Base-by-base conservation (phyloP, 2,113 vertebrate genomes). In the Periophthalmus modestus region DNA sequence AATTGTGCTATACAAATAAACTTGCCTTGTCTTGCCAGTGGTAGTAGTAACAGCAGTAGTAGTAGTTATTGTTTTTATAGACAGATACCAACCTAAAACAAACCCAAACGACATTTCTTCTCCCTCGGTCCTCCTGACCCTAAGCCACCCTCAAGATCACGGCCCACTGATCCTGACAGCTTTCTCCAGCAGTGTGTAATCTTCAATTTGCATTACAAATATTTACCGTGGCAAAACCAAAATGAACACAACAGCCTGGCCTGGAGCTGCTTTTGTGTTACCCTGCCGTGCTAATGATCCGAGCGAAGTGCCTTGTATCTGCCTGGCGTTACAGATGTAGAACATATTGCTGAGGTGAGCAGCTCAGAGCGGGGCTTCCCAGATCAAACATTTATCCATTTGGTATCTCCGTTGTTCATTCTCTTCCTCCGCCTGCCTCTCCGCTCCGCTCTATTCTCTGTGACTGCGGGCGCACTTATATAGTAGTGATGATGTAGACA, bases 311-410 rank as follows among this genome's bases (percentile, higher is more conserved):
- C 76, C 87, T 71, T 48, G 72, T 83, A 79, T 84, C 84, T 82
- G 85, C 87, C 88, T 88, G 85, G 86, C 80, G 82, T 83, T 88
- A 89, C 84, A 83, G 85, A 89, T 86, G 87, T 85, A 75, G 83
- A 89, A 88, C 87, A 89, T 87, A 78, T 82, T 79, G 87, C 85
- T 86, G 77, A 86, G 87, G 85, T 90, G 85, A 88, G 89, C 87
- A 86, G 77, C 76, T 72, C 79, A 63, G 71, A 79, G 83, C 80
- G 78, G 83, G 87, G 83, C 89, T 90, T 87, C 86, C 89, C 88
- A 91, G 87, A 91, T 92, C 91, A 91, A 92, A 91, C 88, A 91
- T 92, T 91, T 89, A 91, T 91, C 86, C 88, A 83, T 85, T 74
- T 43, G 78, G 68, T 66, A 63, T 77, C 54, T 73, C 87, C 62